Evolutionary conservation across 2,113 vertebrate genomes (phyloP), one percentile per base, ranked within the genome.

Genomic region (Malurus cyaneus): DNA sequence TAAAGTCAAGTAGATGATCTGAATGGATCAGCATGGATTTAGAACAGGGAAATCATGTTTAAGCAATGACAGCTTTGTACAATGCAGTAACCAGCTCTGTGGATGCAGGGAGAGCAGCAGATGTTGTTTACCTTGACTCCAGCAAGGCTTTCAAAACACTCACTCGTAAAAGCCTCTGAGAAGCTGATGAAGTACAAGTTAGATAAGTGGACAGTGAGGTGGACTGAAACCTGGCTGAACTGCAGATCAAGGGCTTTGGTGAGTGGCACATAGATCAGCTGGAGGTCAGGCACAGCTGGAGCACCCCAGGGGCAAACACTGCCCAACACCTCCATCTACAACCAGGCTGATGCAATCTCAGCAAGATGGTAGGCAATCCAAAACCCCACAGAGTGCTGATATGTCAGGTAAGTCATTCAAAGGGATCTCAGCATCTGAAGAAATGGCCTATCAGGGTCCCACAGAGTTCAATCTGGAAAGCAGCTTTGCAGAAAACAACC

Each of bases 81-180:
- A 2, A 49, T 32, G 67, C 80, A 69, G 28, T 23, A 49, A 69
- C 20, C 42, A 53, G 73, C 47, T 74, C 24, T 1, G 52, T 50
- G 44, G 25, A 54, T 42, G 65, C 62, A 80, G 59, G 39, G 42
- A 93, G 39, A 93, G 82, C 79, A 89, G 88, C 91, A 88, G 91
- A 91, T 93, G 86, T 80, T 94, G 94, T 96, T 96, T 95, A 92
- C 77, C 54, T 86, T 93, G 72, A 91, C 60, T 86, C 70, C 18
- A 91, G 83, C 64, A 86, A 70, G 64, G 86, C 56, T 96, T 93
- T 96, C 86, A 88, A 83, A 92, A 80, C 77, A 88, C 23, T 39
- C 29, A 2, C 86, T 59, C 72, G 39, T 92, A 88, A 94, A 88
- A 94, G 86, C 77, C 36, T 86, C 72, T 62, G 80, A 94, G 54